Evolutionary conservation across 2,888 invertebrate species (phyloP), one percentile per base, ranked within the genome.

Genomic region (Pseudoips prasinana): DNA sequence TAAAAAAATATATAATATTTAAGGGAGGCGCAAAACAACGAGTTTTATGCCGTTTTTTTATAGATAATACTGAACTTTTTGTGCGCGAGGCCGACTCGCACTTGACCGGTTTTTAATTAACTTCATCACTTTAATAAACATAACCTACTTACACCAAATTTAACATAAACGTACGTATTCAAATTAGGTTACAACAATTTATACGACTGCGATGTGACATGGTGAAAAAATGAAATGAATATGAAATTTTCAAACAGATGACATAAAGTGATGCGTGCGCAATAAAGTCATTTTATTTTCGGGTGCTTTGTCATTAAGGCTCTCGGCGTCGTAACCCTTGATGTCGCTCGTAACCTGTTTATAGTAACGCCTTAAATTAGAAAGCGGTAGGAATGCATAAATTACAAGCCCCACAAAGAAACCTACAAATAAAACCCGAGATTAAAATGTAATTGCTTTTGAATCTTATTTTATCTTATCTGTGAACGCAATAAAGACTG

Each of bases 291-390:
- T 63, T 82, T 84, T 82, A 83, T 81, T 82, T 81, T 80, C 70
- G 73, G 77, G 65, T 60, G 72, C 64, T 68, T 65, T 73, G 71
- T 78, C 83, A 83, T 84, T 80, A 84, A 76, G 74, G 68, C 63
- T 63, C 60, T 66, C 60, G 52, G 62, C 65, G 76, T 76, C 77
- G 75, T 85, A 83, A 86, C 76, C 72, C 72, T 74, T 80, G 75
- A 84, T 80, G 82, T 59, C 63, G 66, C 71, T 81, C 83, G 81
- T 85, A 84, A 84, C 81, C 67, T 77, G 80, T 84, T 84, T 84
- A 85, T 81, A 70, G 78, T 73, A 64, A 68, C 68, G 73, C 73
- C 74, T 77, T 73, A 75, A 83, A 83, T 85, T 80, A 80, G 74
- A 80, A 73, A 76, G 57, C 58, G 55, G 64, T 68, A 68, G 54